Base-by-base conservation (phyloP, 1,140 invertebrate genomes). In the Lerema accius region DNA sequence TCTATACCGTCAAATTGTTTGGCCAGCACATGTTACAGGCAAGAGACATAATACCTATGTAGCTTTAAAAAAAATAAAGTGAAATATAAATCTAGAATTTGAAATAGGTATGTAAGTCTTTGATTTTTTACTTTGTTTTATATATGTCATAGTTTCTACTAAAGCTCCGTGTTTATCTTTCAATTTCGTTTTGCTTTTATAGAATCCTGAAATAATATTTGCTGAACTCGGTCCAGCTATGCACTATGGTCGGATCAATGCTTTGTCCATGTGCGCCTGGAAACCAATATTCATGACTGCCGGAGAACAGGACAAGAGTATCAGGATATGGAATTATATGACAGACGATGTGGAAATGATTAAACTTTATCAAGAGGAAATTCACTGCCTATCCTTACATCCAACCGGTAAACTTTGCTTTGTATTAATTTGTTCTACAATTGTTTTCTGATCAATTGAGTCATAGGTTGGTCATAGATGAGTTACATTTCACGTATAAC, bases 261-360 rank as follows among this genome's bases (percentile, higher is more conserved):
- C 94, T 11, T 81, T 98, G 14, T 95, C 97, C 5, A 93, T 96
- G 58, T 98, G 97, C 80, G 92, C 94, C 1, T 96, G 97, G 94
- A 98, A 98, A 87, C 95, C 97, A 0, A 94, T 98, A 28, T 94
- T 98, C 23, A 95, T 97, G 79, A 98, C 97, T 0, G 95, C 95
- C 42, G 97, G 97, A 50, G 89, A 93, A 63, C 76, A 93, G 7
- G 97, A 99, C 84, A 93, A 95, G 56, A 97, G 95, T 17, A 93
- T 98, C 26, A 92, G 96, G 43, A 92, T 99, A 9, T 98, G 97
- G 97, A 97, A 98, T 78, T 98, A 96, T 72, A 95, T 97, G 80
- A 95, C 94, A 0, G 93, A 94, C 63, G 94, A 92, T 37, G 86
- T 97, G 17, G 95, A 98, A 71, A 86, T 98, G 78, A 93, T 94